A percentile compares a stretch with the other conserved stretches of the same genome.
Evolutionary conservation across 2,113 vertebrate species (phyloP).

Genomic region (Microtus montanus): DNA sequence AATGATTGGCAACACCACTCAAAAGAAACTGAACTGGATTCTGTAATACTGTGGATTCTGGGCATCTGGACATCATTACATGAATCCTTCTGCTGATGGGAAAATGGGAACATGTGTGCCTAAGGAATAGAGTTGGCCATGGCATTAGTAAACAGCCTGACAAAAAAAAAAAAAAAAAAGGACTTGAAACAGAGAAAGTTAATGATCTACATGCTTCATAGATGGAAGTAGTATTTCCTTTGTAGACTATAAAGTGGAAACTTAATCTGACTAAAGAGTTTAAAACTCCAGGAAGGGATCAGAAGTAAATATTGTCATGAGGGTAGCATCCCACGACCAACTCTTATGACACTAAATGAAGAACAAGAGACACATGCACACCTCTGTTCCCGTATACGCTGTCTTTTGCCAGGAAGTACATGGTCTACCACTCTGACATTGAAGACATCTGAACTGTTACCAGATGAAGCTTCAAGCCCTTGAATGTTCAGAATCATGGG

Average conservation of each 20-base stretch:
- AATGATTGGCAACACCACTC: background rate
- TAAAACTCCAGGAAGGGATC: background rate
- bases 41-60: background rate
- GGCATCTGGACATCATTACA: background rate
- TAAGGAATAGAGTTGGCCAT: background rate
- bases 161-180: background rate
- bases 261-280: background rate
- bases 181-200: background rate
- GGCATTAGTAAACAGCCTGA: background rate
- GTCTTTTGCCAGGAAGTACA: background rate
- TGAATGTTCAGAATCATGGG: background rate
- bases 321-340: background rate
- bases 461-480: background rate
- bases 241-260: background rate
- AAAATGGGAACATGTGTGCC: background rate
- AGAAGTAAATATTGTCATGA: background rate
- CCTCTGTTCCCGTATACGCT: background rate
- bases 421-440: background rate
- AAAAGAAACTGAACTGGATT: background rate
- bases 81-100: background rate
- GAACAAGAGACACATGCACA: background rate
- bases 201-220: background rate
- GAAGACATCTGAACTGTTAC: background rate
- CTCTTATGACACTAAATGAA: background rate
- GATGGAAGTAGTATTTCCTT: background rate